Conservation (phyloP, 1,140 invertebrate species). For the Hyles euphorbiae region DNA sequence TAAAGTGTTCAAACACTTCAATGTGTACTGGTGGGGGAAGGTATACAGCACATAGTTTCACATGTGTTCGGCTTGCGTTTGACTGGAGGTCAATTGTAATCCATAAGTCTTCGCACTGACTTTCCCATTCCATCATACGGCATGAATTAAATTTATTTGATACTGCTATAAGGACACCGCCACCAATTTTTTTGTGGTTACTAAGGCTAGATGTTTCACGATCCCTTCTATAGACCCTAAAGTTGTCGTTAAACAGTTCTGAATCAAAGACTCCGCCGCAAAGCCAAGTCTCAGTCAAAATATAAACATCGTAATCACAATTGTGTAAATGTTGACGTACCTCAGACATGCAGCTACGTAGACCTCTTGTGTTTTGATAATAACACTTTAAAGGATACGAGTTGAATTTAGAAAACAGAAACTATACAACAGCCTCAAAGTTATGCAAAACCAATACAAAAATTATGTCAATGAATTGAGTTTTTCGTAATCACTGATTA, state of each 20-base stretch:
- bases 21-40: no score
- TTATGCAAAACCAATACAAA: no score
- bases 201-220: no score
- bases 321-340: conserved; percentile 10
- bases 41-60: no score
- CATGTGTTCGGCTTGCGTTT: neutral
- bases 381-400: neutral
- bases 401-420: no score
- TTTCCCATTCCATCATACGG: neutral
- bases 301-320: conserved; percentile 16
- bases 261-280: conserved; percentile 9
- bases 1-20: no score
- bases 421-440: no score
- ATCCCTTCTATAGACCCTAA: no score
- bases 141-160: neutral
- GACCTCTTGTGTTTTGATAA: conserved; percentile 14
- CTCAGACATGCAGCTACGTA: conserved; percentile 6
- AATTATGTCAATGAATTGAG: no score
- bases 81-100: neutral
- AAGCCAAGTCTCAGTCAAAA: conserved; percentile 32
- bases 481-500: no score
- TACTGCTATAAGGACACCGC: conserved; percentile 1
- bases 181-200: neutral
- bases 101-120: neutral
- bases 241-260: no score